Percentiles rank a stretch among this genome's conserved stretches.
phyloP scores from a whole-genome alignment of 2,888 invertebrate species.

The Periphyllus acericola region DNA sequence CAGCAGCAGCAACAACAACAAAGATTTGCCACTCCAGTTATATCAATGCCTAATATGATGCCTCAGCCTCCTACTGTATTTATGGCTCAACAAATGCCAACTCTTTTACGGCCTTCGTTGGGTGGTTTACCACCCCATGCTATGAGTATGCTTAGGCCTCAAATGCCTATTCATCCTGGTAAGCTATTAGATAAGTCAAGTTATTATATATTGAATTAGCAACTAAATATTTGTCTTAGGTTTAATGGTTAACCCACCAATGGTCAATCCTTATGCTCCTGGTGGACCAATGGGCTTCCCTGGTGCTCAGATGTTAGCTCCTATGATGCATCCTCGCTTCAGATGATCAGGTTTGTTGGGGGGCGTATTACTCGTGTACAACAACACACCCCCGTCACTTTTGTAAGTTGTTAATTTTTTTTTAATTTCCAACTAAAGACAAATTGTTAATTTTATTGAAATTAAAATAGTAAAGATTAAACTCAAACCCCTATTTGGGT shows the following conservation, averaged over 20 bases:
- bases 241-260: slow-evolving; percentile 65
- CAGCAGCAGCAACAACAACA: slow-evolving; percentile 64
- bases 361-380: slow-evolving; percentile 72
- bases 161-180: slow-evolving; percentile 76
- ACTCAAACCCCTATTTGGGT: slow-evolving; percentile 34
- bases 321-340: slow-evolving; percentile 86
- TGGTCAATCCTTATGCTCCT: slow-evolving; percentile 65
- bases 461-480: slow-evolving; percentile 37
- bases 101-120: slow-evolving; percentile 54
- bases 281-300: slow-evolving; percentile 70
- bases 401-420: slow-evolving; percentile 58
- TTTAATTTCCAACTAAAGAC: slow-evolving; percentile 10
- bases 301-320: slow-evolving; percentile 71
- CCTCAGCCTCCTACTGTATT: slow-evolving; percentile 55
- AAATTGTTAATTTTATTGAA: slow-evolving; percentile 47
- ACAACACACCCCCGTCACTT: slow-evolving; percentile 57
- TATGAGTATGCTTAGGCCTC: slow-evolving; percentile 66
- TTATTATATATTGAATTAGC: not conserved
- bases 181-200: slow-evolving; percentile 65
- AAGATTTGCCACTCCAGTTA: slow-evolving; percentile 54
- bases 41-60: slow-evolving; percentile 61
- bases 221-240: slow-evolving; percentile 63
- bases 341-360: slow-evolving; percentile 79
- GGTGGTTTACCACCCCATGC: slow-evolving; percentile 58
- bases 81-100: slow-evolving; percentile 59